Conservation (phyloP, 2,113 vertebrate genomes). For the Daphoenositta chrysoptera region DNA sequence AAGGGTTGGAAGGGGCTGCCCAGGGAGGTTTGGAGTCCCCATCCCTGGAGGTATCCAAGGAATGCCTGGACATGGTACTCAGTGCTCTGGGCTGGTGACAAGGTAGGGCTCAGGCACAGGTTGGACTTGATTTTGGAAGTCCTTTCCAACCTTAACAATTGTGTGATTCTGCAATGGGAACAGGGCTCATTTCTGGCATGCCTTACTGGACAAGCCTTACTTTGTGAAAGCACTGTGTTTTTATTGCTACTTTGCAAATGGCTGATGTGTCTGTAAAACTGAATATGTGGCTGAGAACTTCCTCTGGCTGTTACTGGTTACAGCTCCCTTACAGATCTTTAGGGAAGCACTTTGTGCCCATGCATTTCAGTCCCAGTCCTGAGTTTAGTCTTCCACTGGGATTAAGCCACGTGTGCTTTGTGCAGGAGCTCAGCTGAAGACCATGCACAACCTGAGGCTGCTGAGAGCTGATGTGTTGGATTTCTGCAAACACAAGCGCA, state of each 20-base stretch:
- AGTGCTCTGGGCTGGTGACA: not conserved
- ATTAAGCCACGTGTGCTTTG: not conserved
- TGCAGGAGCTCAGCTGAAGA: slow-evolving; percentile 95
- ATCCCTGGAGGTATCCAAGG: not conserved
- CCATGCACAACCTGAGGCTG: slow-evolving; percentile 96
- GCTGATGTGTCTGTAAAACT: not conserved
- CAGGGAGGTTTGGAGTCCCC: not conserved
- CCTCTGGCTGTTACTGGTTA: not conserved
- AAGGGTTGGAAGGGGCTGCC: not conserved
- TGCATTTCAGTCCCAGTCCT: not conserved
- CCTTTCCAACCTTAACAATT: not conserved
- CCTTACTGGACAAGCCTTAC: not conserved
- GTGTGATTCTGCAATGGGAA: not conserved
- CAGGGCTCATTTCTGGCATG: not conserved
- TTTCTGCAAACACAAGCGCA: slow-evolving; percentile 90
- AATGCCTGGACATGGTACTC: not conserved
- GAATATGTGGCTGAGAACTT: not conserved
- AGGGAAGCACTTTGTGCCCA: not conserved
- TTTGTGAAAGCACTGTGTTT: not conserved
- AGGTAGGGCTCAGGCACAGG: not conserved
- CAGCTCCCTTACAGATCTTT: not conserved
- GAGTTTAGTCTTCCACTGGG: not conserved
- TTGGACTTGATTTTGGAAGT: not conserved
- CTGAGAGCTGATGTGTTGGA: slow-evolving; percentile 89
- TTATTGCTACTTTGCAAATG: not conserved